These are phyloP conservation scores for Cariama cristata DNA, from an alignment of 2,113 vertebrate genomes.

Conservation along the genomic window DNA sequence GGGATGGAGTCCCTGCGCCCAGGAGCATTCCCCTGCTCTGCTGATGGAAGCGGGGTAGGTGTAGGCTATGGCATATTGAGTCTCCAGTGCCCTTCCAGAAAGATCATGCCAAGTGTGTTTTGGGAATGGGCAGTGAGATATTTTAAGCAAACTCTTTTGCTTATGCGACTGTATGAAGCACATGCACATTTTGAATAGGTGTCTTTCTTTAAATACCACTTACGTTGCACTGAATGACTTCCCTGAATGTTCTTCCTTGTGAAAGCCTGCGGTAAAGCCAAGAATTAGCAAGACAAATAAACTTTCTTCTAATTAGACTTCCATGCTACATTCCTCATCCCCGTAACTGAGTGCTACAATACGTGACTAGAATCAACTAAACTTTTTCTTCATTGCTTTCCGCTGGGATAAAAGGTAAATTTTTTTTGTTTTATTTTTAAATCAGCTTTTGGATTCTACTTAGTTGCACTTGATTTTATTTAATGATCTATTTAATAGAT, in stretches of 20 bases:
- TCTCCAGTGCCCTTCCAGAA: not conserved
- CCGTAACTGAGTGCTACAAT: not conserved
- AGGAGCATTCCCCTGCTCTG: not conserved
- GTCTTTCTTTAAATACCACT: not conserved
- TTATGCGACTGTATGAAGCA: not conserved
- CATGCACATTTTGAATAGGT: not conserved
- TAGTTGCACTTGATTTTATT: not conserved
- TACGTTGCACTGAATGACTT: not conserved
- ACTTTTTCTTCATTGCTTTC: not conserved
- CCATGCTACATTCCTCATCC: not conserved
- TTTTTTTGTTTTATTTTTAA: not conserved
- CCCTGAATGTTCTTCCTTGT: not conserved
- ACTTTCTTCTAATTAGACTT: conserved; percentile 1
- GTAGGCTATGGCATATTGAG: not conserved
- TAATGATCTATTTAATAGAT: not conserved
- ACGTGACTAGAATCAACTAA: not conserved
- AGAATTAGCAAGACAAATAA: conserved; percentile 22
- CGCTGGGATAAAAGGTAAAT: not conserved
- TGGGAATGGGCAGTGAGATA: not conserved
- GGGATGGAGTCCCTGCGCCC: not conserved
- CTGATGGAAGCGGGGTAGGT: not conserved
- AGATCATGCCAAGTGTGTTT: not conserved
- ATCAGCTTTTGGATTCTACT: not conserved
- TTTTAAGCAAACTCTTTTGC: not conserved
- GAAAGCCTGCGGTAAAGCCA: conserved; percentile 13